Evolutionary conservation across 2,888 invertebrate genomes (phyloP).

Genomic region (Thyatira batis): DNA sequence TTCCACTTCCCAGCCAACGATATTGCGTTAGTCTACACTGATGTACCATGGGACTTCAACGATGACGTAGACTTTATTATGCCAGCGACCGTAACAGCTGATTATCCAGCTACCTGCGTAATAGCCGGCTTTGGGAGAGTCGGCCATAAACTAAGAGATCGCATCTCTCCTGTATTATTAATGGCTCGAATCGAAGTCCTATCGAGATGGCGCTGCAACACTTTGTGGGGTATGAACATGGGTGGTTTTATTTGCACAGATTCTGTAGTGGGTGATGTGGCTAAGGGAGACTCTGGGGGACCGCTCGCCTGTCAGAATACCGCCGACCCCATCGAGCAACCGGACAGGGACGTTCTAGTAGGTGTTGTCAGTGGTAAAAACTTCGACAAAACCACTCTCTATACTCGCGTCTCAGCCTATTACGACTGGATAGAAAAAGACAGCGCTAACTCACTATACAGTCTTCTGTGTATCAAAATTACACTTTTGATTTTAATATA

Average conservation of each 20-base stretch:
- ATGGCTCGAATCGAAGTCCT: conserved; percentile 43
- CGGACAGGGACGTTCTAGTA: conserved; percentile 39
- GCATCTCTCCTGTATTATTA: conserved; percentile 38
- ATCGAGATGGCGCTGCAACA: conserved; percentile 39
- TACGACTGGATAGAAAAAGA: conserved; percentile 43
- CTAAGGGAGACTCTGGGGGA: conserved; percentile 63
- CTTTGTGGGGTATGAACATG: conserved; percentile 61
- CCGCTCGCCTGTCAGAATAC: conserved; percentile 53
- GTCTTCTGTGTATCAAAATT: conserved; percentile 26
- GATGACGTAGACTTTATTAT: conserved; percentile 32
- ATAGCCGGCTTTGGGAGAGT: conserved; percentile 53
- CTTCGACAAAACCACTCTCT: conserved; percentile 52
- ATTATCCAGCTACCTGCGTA: conserved; percentile 42
- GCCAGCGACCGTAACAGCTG: conserved; percentile 26
- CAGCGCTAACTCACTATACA: conserved; percentile 10
- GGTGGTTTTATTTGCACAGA: conserved; percentile 46
- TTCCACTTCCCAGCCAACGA: conserved; percentile 48
- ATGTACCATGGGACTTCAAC: conserved; percentile 36
- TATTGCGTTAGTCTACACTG: conserved; percentile 45
- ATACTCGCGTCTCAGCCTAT: conserved; percentile 36
- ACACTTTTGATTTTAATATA: conserved; percentile 47
- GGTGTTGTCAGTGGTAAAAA: conserved; percentile 67
- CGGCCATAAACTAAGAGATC: conserved; percentile 14
- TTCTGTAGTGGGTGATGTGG: conserved; percentile 42
- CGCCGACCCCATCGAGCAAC: conserved; percentile 33